Evolutionary conservation across 1,140 invertebrate genomes (phyloP).

Genomic region (Patella vulgata): DNA sequence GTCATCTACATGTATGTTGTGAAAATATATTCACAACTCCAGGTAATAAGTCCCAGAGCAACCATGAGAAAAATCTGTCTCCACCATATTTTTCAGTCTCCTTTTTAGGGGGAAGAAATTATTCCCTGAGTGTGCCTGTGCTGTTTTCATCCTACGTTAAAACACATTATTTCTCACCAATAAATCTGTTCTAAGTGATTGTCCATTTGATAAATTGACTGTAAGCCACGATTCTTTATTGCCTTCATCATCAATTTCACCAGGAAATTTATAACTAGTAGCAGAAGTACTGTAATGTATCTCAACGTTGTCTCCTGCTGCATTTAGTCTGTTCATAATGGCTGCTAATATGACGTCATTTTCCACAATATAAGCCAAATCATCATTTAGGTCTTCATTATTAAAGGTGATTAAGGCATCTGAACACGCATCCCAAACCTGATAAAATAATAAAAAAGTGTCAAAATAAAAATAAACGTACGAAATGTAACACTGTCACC

Average conservation of each 20-base stretch:
- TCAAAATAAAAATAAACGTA: not conserved
- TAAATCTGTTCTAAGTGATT: constrained; percentile 65
- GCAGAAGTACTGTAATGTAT: constrained; percentile 69
- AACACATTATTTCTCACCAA: too few relatives aligned
- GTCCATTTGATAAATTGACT: constrained; percentile 64
- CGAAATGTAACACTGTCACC: not conserved
- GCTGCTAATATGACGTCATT: constrained; percentile 87
- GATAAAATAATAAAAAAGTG: constrained; percentile 22
- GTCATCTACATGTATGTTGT: too few relatives aligned
- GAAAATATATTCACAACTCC: too few relatives aligned
- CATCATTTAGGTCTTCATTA: constrained; percentile 75
- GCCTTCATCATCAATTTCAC: constrained; percentile 15
- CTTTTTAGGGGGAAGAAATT: too few relatives aligned
- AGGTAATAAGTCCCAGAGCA: too few relatives aligned
- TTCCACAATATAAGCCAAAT: constrained; percentile 91
- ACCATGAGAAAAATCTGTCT: too few relatives aligned
- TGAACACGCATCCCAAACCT: constrained; percentile 93
- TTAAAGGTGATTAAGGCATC: constrained; percentile 88
- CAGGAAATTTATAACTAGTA: constrained; percentile 68
- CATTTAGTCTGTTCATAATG: constrained; percentile 69
- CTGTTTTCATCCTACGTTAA: too few relatives aligned
- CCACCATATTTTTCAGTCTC: too few relatives aligned
- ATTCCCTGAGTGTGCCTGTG: too few relatives aligned
- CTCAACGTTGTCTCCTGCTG: constrained; percentile 68
- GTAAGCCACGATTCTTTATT: constrained; percentile 52